A percentile compares a stretch with the other conserved stretches of the same genome.
Conservation (phyloP, 2,797 vertebrate genomes). For the Salmo trutta region DNA sequence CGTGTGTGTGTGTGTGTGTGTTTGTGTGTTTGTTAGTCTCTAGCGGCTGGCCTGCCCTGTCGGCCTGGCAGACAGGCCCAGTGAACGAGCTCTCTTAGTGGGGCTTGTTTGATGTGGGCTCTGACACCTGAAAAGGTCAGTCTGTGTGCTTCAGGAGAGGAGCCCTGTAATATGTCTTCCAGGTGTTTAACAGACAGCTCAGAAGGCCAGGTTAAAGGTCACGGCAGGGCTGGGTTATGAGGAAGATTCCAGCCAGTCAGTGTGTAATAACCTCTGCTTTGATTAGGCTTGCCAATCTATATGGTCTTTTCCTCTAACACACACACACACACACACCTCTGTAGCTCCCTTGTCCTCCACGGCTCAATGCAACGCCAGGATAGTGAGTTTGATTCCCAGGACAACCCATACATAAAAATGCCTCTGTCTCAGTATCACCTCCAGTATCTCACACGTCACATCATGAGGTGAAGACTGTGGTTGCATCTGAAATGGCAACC, state of each 20-base stretch:
- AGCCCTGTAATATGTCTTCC: conserved; percentile 72
- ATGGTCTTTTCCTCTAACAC: neutral
- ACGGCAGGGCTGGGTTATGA: conserved; percentile 50
- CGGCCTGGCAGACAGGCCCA: conserved; percentile 44
- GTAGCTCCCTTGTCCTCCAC: conserved; percentile 47
- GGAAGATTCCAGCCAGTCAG: conserved; percentile 41
- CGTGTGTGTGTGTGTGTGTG: conserved; percentile 7
- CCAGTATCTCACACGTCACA: no score
- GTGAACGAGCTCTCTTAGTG: conserved; percentile 65
- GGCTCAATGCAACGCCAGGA: neutral
- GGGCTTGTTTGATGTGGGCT: conserved; percentile 74
- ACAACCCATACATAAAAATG: neutral
- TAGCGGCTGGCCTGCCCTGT: neutral
- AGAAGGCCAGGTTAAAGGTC: conserved; percentile 68
- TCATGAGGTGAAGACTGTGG: no score
- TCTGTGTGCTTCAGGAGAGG: conserved; percentile 62
- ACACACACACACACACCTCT: conserved; percentile 33
- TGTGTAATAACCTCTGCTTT: neutral
- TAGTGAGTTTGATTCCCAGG: no score
- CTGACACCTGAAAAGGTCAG: conserved; percentile 78
- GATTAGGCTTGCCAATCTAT: neutral
- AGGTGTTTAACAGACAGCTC: conserved; percentile 75
- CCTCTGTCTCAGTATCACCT: no score
- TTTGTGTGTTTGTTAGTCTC: neutral
- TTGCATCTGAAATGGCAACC: no score